These are phyloP conservation scores for Streptopelia turtur DNA, from an alignment of 2,797 vertebrate species.

Conservation along the genomic window DNA sequence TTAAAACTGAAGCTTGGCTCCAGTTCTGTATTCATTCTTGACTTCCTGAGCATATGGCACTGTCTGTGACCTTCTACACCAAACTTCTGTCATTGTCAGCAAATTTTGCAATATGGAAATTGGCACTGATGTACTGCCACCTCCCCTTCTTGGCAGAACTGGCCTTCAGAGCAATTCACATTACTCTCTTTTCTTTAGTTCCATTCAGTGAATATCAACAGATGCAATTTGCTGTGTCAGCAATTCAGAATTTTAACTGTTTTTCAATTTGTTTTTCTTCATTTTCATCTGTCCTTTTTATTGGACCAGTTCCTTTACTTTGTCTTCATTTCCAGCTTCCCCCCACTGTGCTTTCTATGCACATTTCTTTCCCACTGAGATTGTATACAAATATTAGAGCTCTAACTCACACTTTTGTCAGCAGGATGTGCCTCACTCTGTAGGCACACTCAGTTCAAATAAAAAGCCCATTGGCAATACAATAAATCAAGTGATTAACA, in stretches of 20 bases:
- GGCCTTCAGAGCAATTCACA: background rate
- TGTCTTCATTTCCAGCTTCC: constrained; percentile 26
- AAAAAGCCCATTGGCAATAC: constrained; percentile 55
- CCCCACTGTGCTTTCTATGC: constrained; percentile 19
- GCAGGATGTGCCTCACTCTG: constrained; percentile 15
- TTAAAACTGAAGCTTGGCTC: constrained; percentile 32
- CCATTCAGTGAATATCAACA: background rate
- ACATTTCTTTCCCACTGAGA: constrained; percentile 59
- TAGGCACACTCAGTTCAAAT: constrained; percentile 38
- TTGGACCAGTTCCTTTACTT: constrained; percentile 48
- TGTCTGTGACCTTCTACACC: background rate
- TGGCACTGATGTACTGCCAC: background rate
- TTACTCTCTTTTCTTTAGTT: background rate
- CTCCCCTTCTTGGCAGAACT: constrained; percentile 15
- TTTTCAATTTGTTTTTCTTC: constrained; percentile 28
- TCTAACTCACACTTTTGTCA: constrained; percentile 64
- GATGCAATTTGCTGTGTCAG: constrained; percentile 8
- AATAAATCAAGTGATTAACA: constrained; percentile 66
- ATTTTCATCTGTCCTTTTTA: constrained; percentile 22
- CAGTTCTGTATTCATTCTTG: background rate
- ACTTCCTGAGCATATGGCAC: background rate
- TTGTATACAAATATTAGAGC: constrained; percentile 63
- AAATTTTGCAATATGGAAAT: background rate
- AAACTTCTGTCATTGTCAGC: background rate
- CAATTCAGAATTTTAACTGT: constrained; percentile 8